Percentiles rank a stretch among this genome's conserved stretches.
phyloP scores from a whole-genome alignment of 1,140 invertebrate genomes.

The Cecropterus lyciades region DNA sequence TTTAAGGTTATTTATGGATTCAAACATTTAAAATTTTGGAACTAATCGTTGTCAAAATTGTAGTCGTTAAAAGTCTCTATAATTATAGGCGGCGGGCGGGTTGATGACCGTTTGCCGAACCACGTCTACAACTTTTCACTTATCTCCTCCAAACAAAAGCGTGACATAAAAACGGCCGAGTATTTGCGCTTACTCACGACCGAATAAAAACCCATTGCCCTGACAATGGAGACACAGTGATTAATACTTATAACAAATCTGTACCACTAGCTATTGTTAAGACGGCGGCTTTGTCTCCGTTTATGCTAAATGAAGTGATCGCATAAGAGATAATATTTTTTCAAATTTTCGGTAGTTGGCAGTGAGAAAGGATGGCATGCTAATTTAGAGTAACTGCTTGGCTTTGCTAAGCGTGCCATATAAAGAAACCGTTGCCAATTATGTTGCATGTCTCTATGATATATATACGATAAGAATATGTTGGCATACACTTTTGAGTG shows the following conservation, averaged over 20 bases:
- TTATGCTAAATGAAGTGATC: neutral
- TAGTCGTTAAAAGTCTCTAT: slow-evolving; percentile 58
- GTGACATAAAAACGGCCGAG: slow-evolving; percentile 48
- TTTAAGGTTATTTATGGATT: slow-evolving; percentile 25
- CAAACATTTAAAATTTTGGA: slow-evolving; percentile 1
- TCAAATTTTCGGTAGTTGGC: too few relatives aligned
- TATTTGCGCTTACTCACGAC: slow-evolving; percentile 66
- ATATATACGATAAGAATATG: too few relatives aligned
- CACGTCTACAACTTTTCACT: slow-evolving; percentile 63
- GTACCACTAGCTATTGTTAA: slow-evolving; percentile 27
- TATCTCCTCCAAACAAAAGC: slow-evolving; percentile 75
- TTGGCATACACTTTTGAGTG: too few relatives aligned
- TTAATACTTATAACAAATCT: slow-evolving; percentile 59
- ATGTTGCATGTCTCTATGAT: too few relatives aligned
- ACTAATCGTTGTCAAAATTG: slow-evolving; percentile 16
- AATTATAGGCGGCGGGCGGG: slow-evolving; percentile 62
- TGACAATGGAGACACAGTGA: slow-evolving; percentile 64
- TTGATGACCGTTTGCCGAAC: slow-evolving; percentile 62
- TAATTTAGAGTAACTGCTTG: too few relatives aligned
- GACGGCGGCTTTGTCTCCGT: neutral
- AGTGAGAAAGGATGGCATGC: too few relatives aligned
- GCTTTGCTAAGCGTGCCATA: too few relatives aligned
- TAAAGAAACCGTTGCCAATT: too few relatives aligned
- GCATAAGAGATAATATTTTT: too few relatives aligned
- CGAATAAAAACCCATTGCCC: slow-evolving; percentile 49